Percentiles rank a stretch among this genome's conserved stretches.
Conservation (phyloP, 2,888 invertebrate genomes). For the Deilephila porcellus region DNA sequence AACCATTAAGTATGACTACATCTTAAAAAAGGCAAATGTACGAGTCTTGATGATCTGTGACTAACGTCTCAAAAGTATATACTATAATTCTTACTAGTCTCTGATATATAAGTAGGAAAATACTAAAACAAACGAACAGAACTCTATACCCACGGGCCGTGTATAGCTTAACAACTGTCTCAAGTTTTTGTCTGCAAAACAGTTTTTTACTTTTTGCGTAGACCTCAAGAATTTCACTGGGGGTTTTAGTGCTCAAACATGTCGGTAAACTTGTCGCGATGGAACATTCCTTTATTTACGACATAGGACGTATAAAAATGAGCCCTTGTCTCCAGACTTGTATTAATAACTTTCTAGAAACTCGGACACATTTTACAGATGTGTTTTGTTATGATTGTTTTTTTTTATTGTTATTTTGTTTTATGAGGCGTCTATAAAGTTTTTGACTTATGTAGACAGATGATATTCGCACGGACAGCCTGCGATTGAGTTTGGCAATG, state of each 20-base stretch:
- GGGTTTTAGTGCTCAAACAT: slow-evolving; percentile 3
- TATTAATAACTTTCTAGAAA: slow-evolving; percentile 2
- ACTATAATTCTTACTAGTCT: no score
- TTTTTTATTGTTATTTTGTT: neutral
- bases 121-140: neutral
- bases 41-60: no score
- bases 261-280: neutral
- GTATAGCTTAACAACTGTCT: neutral
- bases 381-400: neutral
- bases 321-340: neutral
- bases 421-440: neutral
- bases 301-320: neutral
- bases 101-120: neutral
- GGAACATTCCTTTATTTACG: slow-evolving; percentile 8
- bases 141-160: neutral
- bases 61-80: no score
- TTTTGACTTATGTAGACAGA: neutral
- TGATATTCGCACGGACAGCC: no score
- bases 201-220: neutral
- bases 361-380: neutral
- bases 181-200: slow-evolving; percentile 1
- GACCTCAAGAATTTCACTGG: neutral
- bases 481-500: no score
- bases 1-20: no score
- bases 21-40: no score